These are phyloP conservation scores for Podiceps cristatus DNA, from an alignment of 2,113 vertebrate genomes.

Conservation along the genomic window DNA sequence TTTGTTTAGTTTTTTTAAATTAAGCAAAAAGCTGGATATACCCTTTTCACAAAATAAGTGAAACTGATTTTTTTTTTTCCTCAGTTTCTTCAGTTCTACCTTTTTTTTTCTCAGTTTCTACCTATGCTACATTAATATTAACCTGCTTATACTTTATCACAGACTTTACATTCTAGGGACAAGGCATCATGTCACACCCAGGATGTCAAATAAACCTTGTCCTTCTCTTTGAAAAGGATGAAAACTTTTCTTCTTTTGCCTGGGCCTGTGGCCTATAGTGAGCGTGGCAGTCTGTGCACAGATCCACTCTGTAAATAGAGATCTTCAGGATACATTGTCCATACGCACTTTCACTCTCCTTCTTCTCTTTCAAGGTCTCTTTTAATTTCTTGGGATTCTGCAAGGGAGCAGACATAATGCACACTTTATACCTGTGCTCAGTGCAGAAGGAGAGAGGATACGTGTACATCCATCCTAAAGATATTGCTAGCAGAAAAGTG, in stretches of 20 bases:
- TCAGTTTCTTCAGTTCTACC: too few relatives aligned
- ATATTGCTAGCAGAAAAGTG: not conserved
- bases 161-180: not conserved
- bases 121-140: not conserved
- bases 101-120: not conserved
- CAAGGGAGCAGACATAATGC: not conserved
- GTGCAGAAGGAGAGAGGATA: not conserved
- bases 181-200: not conserved
- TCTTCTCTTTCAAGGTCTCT: not conserved
- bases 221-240: not conserved
- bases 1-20: not conserved
- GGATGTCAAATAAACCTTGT: not conserved
- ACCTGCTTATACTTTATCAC: not conserved
- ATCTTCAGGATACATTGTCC: not conserved
- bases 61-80: not conserved
- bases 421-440: rapidly evolving
- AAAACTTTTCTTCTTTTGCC: not conserved
- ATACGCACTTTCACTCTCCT: not conserved
- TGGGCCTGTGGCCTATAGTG: not conserved
- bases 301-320: not conserved
- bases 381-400: not conserved
- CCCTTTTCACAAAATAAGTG: not conserved
- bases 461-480: not conserved
- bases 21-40: not conserved
- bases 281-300: not conserved